A percentile compares a stretch with the other conserved stretches of the same genome.
These are phyloP conservation scores for Onychostoma macrolepis DNA, from an alignment of 2,113 vertebrate genomes.

Conservation along the genomic window DNA sequence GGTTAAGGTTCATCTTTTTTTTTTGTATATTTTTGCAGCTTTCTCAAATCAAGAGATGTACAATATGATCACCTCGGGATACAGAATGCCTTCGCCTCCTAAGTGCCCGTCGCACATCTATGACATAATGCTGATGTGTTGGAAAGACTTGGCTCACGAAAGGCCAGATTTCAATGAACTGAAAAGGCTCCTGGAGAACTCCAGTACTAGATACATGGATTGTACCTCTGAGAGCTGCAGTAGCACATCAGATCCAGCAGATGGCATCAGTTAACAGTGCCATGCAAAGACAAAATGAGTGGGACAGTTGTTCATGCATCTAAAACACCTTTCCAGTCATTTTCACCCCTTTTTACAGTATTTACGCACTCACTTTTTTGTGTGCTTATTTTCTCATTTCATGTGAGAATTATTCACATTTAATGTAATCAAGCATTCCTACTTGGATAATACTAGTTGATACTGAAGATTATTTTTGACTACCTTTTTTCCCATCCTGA, in stretches of 20 bases:
- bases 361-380: neutral
- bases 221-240: slow-evolving; percentile 57
- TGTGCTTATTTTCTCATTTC: neutral
- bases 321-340: neutral
- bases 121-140: slow-evolving; percentile 76
- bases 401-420: neutral
- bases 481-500: neutral
- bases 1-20: neutral
- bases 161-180: slow-evolving; percentile 73
- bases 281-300: neutral
- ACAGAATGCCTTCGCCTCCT: slow-evolving; percentile 72
- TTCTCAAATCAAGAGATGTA: slow-evolving; percentile 70
- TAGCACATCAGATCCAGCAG: slow-evolving; percentile 1
- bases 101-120: slow-evolving; percentile 70
- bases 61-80: slow-evolving; percentile 64
- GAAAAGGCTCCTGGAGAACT: slow-evolving; percentile 57
- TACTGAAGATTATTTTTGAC: neutral
- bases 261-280: neutral
- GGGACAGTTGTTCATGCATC: neutral
- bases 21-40: slow-evolving; percentile 62
- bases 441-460: neutral
- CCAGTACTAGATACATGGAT: slow-evolving; percentile 21
- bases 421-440: neutral
- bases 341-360: slow-evolving; percentile 7
- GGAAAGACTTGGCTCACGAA: slow-evolving; percentile 61